Conservation (phyloP, 2,888 invertebrate genomes). For the Watsonalla binaria region DNA sequence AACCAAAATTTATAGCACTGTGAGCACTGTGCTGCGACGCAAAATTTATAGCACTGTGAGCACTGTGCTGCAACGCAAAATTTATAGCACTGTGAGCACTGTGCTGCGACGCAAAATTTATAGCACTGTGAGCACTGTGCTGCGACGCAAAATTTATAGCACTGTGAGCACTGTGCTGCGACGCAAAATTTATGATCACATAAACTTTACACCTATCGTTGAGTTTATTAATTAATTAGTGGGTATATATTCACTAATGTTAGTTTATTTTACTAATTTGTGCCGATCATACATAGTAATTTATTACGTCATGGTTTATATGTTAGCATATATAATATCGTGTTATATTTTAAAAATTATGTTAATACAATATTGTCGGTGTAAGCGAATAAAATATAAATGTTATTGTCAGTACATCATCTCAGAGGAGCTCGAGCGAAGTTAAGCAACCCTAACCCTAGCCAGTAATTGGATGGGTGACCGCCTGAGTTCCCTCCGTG, state of each 20-base stretch:
- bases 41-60: no score
- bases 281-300: background rate
- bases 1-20: background rate
- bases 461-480: no score
- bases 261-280: background rate
- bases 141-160: background rate
- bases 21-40: background rate
- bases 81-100: no score
- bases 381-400: no score
- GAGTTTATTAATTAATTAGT: background rate
- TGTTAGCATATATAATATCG: no score
- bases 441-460: no score
- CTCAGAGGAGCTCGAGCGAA: no score
- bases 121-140: background rate
- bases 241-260: background rate
- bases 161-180: background rate
- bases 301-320: no score
- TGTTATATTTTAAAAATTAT: no score
- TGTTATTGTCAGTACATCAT: no score
- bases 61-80: background rate
- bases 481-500: no score
- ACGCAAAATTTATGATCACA: background rate
- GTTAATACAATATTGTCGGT: no score
- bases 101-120: background rate
- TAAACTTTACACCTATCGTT: background rate